Percentiles rank a stretch among this genome's conserved stretches.
phyloP scores from a whole-genome alignment of 2,797 vertebrate species.

The Amphiprion clarkii region DNA sequence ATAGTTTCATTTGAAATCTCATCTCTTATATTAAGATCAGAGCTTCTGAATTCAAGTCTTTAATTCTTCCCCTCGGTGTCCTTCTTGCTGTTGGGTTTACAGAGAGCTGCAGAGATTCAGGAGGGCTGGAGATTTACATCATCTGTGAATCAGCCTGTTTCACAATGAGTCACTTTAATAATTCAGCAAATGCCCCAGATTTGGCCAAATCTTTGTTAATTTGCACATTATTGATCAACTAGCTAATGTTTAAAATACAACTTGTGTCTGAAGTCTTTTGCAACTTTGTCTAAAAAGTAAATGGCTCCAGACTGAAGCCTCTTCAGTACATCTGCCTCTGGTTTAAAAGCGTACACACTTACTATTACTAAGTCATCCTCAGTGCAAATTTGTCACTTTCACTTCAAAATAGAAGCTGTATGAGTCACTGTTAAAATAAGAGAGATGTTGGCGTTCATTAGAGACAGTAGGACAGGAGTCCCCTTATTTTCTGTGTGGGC shows the following conservation, averaged over 20 bases:
- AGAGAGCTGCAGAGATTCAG: no score
- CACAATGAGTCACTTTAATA: background rate
- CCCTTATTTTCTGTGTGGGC: conserved; percentile 35
- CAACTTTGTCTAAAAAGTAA: background rate
- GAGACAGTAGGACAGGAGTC: conserved; percentile 47
- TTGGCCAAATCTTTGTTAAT: background rate
- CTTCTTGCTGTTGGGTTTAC: background rate
- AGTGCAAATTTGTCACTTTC: conserved; percentile 33
- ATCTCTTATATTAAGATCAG: no score
- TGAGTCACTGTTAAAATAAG: conserved; percentile 43
- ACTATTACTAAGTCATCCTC: conserved; percentile 19
- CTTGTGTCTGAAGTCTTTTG: background rate
- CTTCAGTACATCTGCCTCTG: conserved; percentile 13
- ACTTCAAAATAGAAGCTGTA: conserved; percentile 26
- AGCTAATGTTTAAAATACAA: background rate
- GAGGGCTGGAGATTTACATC: no score
- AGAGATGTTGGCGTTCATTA: conserved; percentile 8
- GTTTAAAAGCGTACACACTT: conserved; percentile 5
- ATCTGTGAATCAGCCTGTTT: no score
- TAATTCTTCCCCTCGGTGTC: background rate
- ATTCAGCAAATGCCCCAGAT: background rate
- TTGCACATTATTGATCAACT: background rate
- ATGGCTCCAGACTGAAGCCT: background rate
- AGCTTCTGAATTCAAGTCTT: background rate
- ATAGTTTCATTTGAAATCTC: no score